Percentiles rank a stretch among this genome's conserved stretches.
Conservation (phyloP, 1,140 invertebrate species). For the Bicyclus anynana region DNA sequence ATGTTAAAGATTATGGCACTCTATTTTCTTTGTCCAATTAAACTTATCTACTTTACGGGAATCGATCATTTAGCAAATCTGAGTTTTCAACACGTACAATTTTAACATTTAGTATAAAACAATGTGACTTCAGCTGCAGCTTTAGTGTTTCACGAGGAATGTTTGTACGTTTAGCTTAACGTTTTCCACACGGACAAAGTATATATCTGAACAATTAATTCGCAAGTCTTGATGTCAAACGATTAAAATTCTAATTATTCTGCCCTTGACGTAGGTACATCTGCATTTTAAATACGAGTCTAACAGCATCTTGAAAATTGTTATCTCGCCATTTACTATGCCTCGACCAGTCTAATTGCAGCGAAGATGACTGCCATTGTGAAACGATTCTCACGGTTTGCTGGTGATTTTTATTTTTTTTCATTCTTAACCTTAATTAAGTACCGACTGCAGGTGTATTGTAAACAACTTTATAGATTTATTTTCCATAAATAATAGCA, state of each 20-base stretch:
- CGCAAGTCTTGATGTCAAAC: too few relatives aligned
- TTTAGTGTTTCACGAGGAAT: too few relatives aligned
- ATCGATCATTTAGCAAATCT: too few relatives aligned
- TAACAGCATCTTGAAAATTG: constrained; percentile 2
- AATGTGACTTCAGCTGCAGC: too few relatives aligned
- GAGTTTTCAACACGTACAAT: too few relatives aligned
- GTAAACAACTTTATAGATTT: neutral
- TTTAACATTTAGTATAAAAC: too few relatives aligned
- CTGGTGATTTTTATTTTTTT: constrained; percentile 9
- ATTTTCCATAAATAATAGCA: neutral
- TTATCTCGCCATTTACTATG: constrained; percentile 10
- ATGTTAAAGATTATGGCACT: too few relatives aligned
- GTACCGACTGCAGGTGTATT: neutral
- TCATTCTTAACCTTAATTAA: constrained; percentile 1
- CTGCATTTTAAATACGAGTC: neutral
- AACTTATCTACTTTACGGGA: too few relatives aligned
- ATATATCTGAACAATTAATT: too few relatives aligned
- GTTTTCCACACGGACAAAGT: too few relatives aligned
- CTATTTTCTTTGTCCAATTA: too few relatives aligned
- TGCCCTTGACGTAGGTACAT: neutral
- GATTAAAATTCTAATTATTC: neutral
- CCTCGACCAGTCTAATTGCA: constrained; percentile 15
- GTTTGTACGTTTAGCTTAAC: too few relatives aligned
- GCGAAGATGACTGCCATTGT: constrained; percentile 22
- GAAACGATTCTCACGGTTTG: constrained; percentile 24